Conservation (phyloP, 2,888 invertebrate genomes). For the Vannuccia rotundouncinata region DNA sequence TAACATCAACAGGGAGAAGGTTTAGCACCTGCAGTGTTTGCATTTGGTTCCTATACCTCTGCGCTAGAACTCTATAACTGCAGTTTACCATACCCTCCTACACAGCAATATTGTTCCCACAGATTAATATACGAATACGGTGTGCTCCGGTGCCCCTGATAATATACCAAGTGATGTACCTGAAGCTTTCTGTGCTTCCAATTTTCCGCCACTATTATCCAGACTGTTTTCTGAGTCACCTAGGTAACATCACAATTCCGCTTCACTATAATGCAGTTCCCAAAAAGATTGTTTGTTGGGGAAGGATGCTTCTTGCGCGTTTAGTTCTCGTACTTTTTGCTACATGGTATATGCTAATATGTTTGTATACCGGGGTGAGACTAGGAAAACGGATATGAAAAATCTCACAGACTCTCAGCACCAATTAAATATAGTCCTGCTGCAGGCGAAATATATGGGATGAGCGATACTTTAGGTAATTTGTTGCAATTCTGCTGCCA, state of each 20-base stretch:
- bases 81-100: neutral
- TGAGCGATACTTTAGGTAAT: neutral
- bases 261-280: too few relatives aligned
- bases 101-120: neutral
- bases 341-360: neutral
- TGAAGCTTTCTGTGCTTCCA: neutral
- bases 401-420: neutral
- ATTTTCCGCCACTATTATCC: neutral
- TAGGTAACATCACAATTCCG: conserved; percentile 18
- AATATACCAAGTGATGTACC: neutral
- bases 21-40: neutral
- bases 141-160: neutral
- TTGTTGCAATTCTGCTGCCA: neutral
- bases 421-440: neutral
- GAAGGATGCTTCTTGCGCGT: neutral
- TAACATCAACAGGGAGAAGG: neutral
- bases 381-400: neutral
- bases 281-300: neutral
- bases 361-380: neutral
- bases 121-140: neutral
- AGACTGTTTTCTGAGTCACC: conserved; percentile 14
- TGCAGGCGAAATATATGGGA: neutral
- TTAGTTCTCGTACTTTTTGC: neutral
- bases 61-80: neutral
- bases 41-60: neutral